Base-by-base conservation (phyloP, 2,113 vertebrate species). In the Stegastes partitus region DNA sequence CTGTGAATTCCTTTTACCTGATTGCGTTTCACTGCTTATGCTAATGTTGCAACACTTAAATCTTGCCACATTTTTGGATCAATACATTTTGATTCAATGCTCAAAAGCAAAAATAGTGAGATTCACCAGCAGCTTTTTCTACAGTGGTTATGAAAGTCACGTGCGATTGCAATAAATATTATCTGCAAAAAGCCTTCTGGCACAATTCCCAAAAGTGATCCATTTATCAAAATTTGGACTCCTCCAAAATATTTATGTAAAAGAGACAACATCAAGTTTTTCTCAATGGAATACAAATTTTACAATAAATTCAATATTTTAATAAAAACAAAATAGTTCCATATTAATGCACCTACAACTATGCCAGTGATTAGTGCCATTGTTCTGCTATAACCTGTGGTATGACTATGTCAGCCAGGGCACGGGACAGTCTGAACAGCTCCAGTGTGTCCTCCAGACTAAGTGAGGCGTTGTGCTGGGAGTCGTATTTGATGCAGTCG, bases 401-500 rank as follows among this genome's bases (percentile, higher is more conserved):
- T 83, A 99, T 99, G 87, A 99, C 94, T 45, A 99, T 95, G 86
- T 99, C 97, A 2, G 98, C 98, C 77, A 99, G 83, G 1, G 97
- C 97, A 37, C 97, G 97, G 70, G 98, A 98, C 63, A 98, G 94
- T 23, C 92, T 93, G 57, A 98, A 96, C 61, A 99, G 94, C 49
- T 99, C 98, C 64, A 95, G 88, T 3, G 94, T 99, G 92, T 98
- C 95, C 87, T 97, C 94, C 84, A 99, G 94, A 6, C 92, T 94
- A 39, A 99, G 93, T 0, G 95, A 93, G 53, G 93, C 85, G 79
- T 99, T 99, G 95, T 99, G 98, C 90, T 99, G 98, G 0, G 96
- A 94, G 50, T 99, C 98, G 1, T 99, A 99, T 77, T 99, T 99
- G 91, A 99, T 95, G 77, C 98, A 99, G 92, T 99, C 98, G 0